Percentiles rank a stretch among this genome's conserved stretches.
Conservation (phyloP, 2,888 invertebrate species). For the Raillietiella orientalis region DNA sequence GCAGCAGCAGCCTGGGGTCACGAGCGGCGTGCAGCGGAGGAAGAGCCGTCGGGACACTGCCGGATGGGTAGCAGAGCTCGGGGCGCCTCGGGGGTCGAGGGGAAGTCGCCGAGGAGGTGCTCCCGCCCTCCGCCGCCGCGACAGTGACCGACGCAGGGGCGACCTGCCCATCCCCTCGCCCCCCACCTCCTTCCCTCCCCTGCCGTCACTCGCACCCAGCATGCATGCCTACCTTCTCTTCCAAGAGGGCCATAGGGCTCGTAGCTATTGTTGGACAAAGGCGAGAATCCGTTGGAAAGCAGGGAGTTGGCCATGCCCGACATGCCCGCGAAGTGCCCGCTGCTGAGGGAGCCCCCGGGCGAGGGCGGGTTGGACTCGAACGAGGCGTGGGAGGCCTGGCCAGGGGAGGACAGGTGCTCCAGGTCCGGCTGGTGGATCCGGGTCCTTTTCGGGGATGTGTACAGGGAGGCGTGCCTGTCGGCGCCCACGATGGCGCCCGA, state of each 20-base stretch:
- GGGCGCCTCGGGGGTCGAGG: too few relatives aligned
- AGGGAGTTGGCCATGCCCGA: conserved; percentile 8
- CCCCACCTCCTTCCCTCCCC: background rate
- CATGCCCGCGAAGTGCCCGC: conserved; percentile 6
- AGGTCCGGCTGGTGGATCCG: too few relatives aligned
- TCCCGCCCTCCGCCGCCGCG: too few relatives aligned
- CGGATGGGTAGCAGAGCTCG: too few relatives aligned
- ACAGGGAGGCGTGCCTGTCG: conserved; percentile 8
- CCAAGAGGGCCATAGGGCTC: conserved; percentile 66
- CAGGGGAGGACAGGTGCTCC: too few relatives aligned
- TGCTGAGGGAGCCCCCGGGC: conserved; percentile 13
- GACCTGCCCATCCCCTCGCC: too few relatives aligned
- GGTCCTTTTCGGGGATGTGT: conserved; percentile 10
- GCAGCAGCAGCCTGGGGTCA: too few relatives aligned
- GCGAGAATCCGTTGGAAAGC: conserved; percentile 34
- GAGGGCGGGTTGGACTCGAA: conserved; percentile 9
- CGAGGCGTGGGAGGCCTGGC: conserved; percentile 15
- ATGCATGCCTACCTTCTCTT: conserved; percentile 29
- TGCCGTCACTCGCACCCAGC: conserved; percentile 1
- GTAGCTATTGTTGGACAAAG: conserved; percentile 57
- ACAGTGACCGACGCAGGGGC: too few relatives aligned
- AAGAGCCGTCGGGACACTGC: too few relatives aligned
- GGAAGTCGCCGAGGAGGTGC: too few relatives aligned
- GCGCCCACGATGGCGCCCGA: conserved; percentile 8
- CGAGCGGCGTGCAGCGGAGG: too few relatives aligned